Base-by-base conservation (phyloP, 2,888 invertebrate species). In the Dendrolimus houi region DNA sequence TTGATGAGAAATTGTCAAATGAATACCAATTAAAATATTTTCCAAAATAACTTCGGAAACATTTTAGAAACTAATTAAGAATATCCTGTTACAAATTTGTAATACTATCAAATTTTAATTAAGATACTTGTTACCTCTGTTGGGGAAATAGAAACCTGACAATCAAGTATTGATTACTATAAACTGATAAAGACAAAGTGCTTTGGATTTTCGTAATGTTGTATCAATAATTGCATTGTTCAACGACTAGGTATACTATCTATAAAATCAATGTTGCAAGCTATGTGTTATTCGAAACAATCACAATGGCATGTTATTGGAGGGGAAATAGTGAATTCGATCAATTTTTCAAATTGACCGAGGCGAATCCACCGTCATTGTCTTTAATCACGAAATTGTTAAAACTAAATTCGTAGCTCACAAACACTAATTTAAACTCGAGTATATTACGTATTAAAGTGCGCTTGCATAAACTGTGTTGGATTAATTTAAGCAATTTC, bases 181-280 rank as follows among this genome's bases (percentile, higher is more conserved):
- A 29, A 29, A 47, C 9, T 54, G 54, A 62, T 63, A 66, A 59
- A 63, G 59, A 57, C 60, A 29, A 29, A 29, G 29, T 47, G 47
- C 12, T 47, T 8, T 47, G 12, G 9, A 47, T 47, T 47, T 47
- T 65, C 41, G 17, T 56, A 55, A 55, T 53, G 53, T 53, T 55
- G 55, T 55, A 65, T 62, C 62, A 64, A 72, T 75, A 71, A 76
- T 75, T 76, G 68, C 69, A 76, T 78, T 79, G 77, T 78, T 79
- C 77, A 72, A 69, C 68, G 62, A 62, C 66, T 6, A 29, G 47
- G 47, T 47, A 47, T 47, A 69, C 65, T 67, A 72, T 47, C 72
- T 75, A 72, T 71, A 67, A 65, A 67, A 61, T 64, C 66, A 68
- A 68, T 77, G 70, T 74, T 71, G 77, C 74, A 79, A 81, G 67